A percentile compares a stretch with the other conserved stretches of the same genome.
Conservation (phyloP, 2,888 invertebrate genomes). For the Lagria hirta region DNA sequence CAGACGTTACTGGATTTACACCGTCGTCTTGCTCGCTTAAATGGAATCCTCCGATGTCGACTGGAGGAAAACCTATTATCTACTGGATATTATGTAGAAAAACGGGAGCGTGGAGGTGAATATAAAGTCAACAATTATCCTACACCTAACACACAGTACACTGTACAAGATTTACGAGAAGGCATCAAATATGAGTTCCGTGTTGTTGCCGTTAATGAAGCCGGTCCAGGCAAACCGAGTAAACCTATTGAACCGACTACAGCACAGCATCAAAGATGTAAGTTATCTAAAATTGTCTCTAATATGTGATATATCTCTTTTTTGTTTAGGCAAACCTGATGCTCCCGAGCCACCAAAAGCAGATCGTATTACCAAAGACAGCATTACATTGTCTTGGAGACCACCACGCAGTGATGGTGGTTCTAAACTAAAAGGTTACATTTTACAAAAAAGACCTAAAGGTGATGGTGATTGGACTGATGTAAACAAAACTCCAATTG, state of each 20-base stretch:
- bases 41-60: slow-evolving; percentile 89
- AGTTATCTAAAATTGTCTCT: slow-evolving; percentile 37
- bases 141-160: slow-evolving; percentile 88
- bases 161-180: slow-evolving; percentile 87
- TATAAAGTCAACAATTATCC: slow-evolving; percentile 94
- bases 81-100: slow-evolving; percentile 90
- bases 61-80: slow-evolving; percentile 93
- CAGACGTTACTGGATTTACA: slow-evolving; percentile 76
- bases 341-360: slow-evolving; percentile 91
- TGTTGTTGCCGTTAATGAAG: slow-evolving; percentile 93
- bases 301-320: background rate
- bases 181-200: slow-evolving; percentile 95
- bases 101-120: slow-evolving; percentile 90
- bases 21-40: slow-evolving; percentile 78
- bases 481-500: slow-evolving; percentile 77
- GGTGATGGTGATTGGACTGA: slow-evolving; percentile 83
- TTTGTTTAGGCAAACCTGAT: slow-evolving; percentile 68
- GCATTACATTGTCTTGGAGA: slow-evolving; percentile 87
- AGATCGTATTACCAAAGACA: slow-evolving; percentile 87
- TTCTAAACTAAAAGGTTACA: slow-evolving; percentile 87
- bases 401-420: slow-evolving; percentile 88
- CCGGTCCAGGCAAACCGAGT: slow-evolving; percentile 95
- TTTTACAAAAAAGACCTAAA: slow-evolving; percentile 84
- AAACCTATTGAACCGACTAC: slow-evolving; percentile 90
- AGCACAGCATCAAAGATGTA: slow-evolving; percentile 82